Evolutionary conservation across 53 echinoderm and acorn worm species (phyloP).

Genomic region (Holothuria scabra): DNA sequence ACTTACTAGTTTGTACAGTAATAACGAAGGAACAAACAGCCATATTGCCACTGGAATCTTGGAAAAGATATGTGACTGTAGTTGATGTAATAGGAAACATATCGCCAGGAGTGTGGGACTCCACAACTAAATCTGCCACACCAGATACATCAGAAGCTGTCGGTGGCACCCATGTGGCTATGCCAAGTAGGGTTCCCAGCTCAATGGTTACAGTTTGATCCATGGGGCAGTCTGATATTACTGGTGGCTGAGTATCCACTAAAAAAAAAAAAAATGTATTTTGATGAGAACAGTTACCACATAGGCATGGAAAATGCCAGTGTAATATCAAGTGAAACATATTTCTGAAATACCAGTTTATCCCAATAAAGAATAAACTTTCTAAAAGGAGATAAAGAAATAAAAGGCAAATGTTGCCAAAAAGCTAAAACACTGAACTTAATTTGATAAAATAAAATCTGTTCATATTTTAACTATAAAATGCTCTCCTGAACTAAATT

Average conservation of each 20-base stretch:
- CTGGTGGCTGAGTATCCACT: constrained; percentile 42
- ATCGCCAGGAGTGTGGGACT: constrained; percentile 16
- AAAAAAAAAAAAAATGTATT: no score
- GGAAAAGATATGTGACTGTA: constrained; percentile 39
- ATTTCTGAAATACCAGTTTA: no score
- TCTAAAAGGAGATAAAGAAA: no score
- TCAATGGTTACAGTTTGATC: constrained; percentile 31
- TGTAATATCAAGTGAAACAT: no score
- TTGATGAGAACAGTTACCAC: no score
- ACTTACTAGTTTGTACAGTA: constrained; percentile 9
- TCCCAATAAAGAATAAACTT: no score
- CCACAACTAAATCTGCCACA: not conserved
- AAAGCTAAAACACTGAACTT: no score
- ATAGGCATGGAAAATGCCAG: no score
- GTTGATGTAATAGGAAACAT: constrained; percentile 29
- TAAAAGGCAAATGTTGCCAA: no score
- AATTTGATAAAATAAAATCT: no score
- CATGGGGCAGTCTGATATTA: constrained; percentile 31
- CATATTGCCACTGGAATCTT: not conserved
- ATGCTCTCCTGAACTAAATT: no score
- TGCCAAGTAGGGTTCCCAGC: constrained; percentile 3
- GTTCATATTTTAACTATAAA: no score
- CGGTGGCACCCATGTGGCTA: constrained; percentile 51
- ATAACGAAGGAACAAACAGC: not conserved
- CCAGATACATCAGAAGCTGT: constrained; percentile 68